These are phyloP conservation scores for Poecilia wingei DNA, from an alignment of 2,797 vertebrate genomes.

Conservation along the genomic window DNA sequence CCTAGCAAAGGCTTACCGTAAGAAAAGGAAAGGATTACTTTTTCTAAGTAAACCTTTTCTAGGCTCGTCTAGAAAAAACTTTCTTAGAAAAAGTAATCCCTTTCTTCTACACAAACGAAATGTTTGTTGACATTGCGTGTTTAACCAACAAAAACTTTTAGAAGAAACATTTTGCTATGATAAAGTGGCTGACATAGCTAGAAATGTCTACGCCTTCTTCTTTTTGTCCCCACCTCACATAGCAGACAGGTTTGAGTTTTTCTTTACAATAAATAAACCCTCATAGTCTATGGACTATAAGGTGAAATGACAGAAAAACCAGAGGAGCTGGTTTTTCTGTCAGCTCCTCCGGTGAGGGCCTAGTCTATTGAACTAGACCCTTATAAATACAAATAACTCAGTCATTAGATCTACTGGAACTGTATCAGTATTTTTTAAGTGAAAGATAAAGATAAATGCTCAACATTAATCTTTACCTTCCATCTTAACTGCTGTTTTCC, in stretches of 20 bases:
- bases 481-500: not conserved
- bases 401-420: not conserved
- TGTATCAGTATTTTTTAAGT: not conserved
- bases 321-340: too few relatives aligned
- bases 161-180: not conserved
- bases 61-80: too few relatives aligned
- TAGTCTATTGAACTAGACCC: too few relatives aligned
- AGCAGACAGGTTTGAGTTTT: conserved; percentile 42
- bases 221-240: not conserved
- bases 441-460: not conserved
- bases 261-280: conserved; percentile 54
- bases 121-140: not conserved
- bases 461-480: not conserved
- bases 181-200: not conserved
- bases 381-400: not conserved
- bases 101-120: too few relatives aligned
- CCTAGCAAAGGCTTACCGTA: not conserved
- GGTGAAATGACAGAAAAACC: too few relatives aligned
- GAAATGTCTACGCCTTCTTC: not conserved
- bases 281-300: too few relatives aligned
- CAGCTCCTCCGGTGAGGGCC: too few relatives aligned
- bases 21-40: too few relatives aligned
- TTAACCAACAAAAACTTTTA: not conserved
- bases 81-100: too few relatives aligned
- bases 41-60: too few relatives aligned